Percentiles rank a stretch among this genome's conserved stretches.
phyloP scores from a whole-genome alignment of 2,113 vertebrate species.

The Charadrius vociferus region DNA sequence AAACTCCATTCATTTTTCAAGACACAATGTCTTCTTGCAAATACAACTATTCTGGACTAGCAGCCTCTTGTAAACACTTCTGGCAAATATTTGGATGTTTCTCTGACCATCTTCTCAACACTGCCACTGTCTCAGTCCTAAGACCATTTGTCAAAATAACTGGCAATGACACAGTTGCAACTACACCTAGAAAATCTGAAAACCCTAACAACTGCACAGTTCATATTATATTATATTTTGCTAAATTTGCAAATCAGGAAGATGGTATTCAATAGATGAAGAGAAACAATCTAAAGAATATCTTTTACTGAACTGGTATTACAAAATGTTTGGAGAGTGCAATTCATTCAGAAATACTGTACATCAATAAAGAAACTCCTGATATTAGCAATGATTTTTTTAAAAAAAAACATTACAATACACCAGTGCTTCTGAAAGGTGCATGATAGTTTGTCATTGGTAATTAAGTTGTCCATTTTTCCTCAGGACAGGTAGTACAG shows the following conservation, averaged over 20 bases:
- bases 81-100: neutral
- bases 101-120: neutral
- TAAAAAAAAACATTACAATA: neutral
- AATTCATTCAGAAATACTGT: neutral
- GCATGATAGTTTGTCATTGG: neutral
- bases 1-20: neutral
- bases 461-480: neutral
- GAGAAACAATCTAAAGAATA: neutral
- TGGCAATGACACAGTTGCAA: neutral
- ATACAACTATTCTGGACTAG: neutral
- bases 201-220: accelerated
- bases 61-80: neutral
- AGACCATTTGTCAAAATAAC: neutral
- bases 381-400: neutral
- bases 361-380: neutral
- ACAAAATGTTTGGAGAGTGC: neutral
- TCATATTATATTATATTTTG: neutral
- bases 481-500: neutral
- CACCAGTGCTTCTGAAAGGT: neutral
- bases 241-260: neutral
- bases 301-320: neutral
- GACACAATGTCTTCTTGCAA: neutral
- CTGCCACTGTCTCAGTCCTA: neutral
- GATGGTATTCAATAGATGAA: neutral
- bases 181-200: neutral